These are phyloP conservation scores for Hylomyscus alleni DNA, from an alignment of 2,797 vertebrate species.

Conservation along the genomic window DNA sequence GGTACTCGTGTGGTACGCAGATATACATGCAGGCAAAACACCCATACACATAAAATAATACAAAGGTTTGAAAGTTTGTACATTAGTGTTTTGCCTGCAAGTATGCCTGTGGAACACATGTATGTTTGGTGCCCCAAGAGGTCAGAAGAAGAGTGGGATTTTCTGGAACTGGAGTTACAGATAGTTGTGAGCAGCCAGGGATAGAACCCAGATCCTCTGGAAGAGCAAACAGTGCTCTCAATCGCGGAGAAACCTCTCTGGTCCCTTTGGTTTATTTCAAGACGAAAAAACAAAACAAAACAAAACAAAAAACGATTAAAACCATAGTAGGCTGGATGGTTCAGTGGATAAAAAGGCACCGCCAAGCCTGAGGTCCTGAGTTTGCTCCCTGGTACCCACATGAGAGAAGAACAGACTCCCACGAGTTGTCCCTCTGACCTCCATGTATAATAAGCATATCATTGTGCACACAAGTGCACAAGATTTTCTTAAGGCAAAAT, in stretches of 20 bases:
- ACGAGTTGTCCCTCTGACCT: not conserved
- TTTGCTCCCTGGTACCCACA: not conserved
- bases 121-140: not conserved
- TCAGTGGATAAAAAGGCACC: not conserved
- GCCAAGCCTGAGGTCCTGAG: not conserved
- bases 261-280: not conserved
- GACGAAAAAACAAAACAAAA: too few relatives aligned
- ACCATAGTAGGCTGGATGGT: not conserved
- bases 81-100: not conserved
- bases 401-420: not conserved
- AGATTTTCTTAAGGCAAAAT: not conserved
- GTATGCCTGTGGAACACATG: not conserved
- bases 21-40: too few relatives aligned
- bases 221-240: not conserved
- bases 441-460: not conserved
- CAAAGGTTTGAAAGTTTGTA: not conserved
- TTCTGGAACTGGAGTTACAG: not conserved
- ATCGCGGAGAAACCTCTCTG: not conserved
- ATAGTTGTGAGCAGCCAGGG: not conserved
- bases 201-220: not conserved
- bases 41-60: not conserved
- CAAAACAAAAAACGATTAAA: not conserved
- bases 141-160: not conserved
- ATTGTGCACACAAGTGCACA: not conserved
- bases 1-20: not conserved